phyloP scores from a whole-genome alignment of 2,113 vertebrate species.

The Glaucidium brasilianum region DNA sequence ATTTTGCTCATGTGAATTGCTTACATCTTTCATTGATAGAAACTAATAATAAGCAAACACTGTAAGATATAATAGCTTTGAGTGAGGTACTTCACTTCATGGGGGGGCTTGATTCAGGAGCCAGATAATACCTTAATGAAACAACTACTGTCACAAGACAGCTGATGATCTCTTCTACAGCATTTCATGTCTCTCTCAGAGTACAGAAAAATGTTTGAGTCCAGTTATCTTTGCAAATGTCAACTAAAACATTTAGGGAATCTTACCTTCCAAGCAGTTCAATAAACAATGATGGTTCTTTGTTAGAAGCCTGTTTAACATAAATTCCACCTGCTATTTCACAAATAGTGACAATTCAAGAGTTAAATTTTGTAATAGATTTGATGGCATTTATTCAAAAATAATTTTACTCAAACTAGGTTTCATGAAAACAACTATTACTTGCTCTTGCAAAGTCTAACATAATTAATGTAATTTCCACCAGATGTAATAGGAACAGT shows the following conservation, averaged over 20 bases:
- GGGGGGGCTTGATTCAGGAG: neutral
- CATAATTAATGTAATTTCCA: constrained; percentile 28
- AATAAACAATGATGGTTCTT: neutral
- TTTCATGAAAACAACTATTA: neutral
- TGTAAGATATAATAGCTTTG: neutral
- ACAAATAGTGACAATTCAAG: neutral
- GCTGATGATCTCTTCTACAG: neutral
- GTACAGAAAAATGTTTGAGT: neutral
- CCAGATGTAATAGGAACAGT: neutral
- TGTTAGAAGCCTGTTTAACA: neutral
- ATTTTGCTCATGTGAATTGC: neutral
- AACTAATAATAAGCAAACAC: neutral
- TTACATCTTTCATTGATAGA: neutral
- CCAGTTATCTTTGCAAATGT: neutral
- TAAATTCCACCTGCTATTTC: neutral
- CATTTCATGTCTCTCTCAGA: neutral
- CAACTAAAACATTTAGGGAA: neutral
- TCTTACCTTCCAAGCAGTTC: neutral
- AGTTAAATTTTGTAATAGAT: neutral
- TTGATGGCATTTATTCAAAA: neutral
- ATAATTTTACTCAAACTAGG: neutral
- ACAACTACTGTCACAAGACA: constrained; percentile 6
- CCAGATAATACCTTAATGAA: neutral
- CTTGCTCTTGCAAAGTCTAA: neutral
- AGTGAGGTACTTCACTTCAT: neutral